phyloP scores from a whole-genome alignment of 2,797 vertebrate species.

The Cossypha heuglini region DNA sequence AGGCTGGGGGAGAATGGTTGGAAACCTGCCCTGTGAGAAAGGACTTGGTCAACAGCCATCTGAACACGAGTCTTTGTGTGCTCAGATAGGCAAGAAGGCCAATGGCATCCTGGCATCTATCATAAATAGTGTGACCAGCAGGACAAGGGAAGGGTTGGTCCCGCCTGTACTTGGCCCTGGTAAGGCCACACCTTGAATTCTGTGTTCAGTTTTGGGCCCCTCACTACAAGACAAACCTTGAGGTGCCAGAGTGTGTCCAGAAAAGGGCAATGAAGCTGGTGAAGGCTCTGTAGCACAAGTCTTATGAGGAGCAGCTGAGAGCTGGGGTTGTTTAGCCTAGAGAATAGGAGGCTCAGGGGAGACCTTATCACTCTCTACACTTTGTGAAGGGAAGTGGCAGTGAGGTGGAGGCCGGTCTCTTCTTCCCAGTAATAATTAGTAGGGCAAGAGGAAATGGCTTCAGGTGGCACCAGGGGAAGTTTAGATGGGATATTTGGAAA shows the following conservation, averaged over 20 bases:
- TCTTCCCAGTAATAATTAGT: background rate
- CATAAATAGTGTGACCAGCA: background rate
- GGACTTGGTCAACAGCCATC: background rate
- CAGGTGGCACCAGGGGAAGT: background rate
- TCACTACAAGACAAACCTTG: background rate
- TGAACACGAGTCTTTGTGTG: background rate
- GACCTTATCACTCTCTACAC: background rate
- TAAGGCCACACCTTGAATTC: background rate
- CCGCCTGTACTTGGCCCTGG: too few relatives aligned
- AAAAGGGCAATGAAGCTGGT: background rate
- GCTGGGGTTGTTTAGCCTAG: background rate
- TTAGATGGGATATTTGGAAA: background rate
- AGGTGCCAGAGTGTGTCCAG: background rate
- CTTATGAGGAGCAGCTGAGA: background rate
- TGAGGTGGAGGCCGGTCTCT: background rate
- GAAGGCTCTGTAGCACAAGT: background rate
- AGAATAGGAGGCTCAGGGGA: background rate
- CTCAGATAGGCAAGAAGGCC: background rate
- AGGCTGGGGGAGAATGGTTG: background rate
- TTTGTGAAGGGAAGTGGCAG: background rate
- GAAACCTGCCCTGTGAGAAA: background rate
- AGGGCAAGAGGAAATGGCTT: background rate
- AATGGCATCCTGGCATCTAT: background rate
- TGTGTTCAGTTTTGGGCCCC: background rate
- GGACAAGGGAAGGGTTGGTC: fast-evolving